These are phyloP conservation scores for Tichodroma muraria DNA, from an alignment of 2,113 vertebrate genomes.

Conservation along the genomic window DNA sequence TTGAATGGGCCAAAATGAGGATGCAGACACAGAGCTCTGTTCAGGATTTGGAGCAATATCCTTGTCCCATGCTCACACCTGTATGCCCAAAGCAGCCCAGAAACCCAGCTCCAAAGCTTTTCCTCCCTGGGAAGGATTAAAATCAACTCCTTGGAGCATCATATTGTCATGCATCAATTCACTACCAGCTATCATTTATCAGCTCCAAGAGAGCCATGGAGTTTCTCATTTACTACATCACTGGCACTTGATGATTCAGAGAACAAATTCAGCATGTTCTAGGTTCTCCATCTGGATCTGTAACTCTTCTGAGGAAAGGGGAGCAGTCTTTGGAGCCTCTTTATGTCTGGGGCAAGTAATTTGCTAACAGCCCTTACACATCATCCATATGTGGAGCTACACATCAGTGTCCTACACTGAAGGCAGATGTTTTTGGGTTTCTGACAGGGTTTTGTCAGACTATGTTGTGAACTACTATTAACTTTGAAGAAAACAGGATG, in stretches of 20 bases:
- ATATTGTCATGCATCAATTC: not conserved
- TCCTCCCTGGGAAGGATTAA: not conserved
- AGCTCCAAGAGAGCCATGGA: not conserved
- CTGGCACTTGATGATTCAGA: not conserved
- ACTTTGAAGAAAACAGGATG: constrained; percentile 25
- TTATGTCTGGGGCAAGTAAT: not conserved
- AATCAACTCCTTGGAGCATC: not conserved
- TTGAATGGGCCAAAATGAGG: not conserved
- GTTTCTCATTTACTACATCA: not conserved
- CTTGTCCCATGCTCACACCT: not conserved
- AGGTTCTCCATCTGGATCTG: not conserved
- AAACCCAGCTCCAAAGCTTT: not conserved
- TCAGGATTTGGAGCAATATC: not conserved
- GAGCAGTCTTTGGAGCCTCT: not conserved
- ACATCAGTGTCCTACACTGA: not conserved
- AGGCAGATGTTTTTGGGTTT: not conserved
- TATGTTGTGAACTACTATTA: not conserved
- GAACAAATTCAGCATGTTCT: not conserved
- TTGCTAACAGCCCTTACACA: not conserved
- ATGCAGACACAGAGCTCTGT: not conserved
- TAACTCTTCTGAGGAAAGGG: not conserved
- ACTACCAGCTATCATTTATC: not conserved
- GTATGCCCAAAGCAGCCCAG: not conserved
- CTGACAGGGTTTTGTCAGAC: not conserved
- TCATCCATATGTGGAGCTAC: too few relatives aligned